Base-by-base conservation (phyloP, 2,797 vertebrate species). In the Catamblyrhynchus diadema region DNA sequence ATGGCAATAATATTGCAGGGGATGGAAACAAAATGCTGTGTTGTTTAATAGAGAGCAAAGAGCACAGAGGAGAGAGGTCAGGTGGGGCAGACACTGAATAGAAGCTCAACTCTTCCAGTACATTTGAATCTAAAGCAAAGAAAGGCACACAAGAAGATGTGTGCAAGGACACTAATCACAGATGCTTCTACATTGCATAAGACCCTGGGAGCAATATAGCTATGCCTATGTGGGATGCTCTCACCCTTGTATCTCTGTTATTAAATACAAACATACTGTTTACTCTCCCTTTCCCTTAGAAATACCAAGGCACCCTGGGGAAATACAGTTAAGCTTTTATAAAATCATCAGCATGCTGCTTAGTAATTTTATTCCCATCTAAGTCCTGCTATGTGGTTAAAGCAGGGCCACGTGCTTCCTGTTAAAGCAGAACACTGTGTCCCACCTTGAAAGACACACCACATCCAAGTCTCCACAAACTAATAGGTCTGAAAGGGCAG, bases 381-480 rank as follows among this genome's bases (percentile, higher is more conserved):
- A 48, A 74, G 39, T 33, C 42, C 47, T 67, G 22, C 35, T 65
- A 8, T n/a, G 82, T 2, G 8, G 69, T 80, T 90, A 83, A 89
- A 94, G 61, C 25, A 7, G 30, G 45, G 35, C 39, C 73, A 27
- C 0, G 0, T 91, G 57, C 79, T 94, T 91, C 80, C 65, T 54
- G 47, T 65, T 83, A 64, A 72, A 84, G 65, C 39, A 86, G 79
- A 94, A 94, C 65, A 32, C 25, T 35, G 47, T 25, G 69, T 81
- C 60, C 82, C 60, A 78, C 47, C 60, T 86, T 64, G 32, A 35
- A 67, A 61, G 47, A 11, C 32, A 30, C 1, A 8, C 21, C 12
- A 25, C 0, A 0, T 61, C 69, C 39, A 54, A 69, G 27, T 4
- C 7, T 16, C 71, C 16, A 21, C 57, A n/a, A 21, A n/a, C 12